Evolutionary conservation across 2,888 invertebrate species (phyloP), one percentile per base, ranked within the genome.

Genomic region (Rhingia campestris): DNA sequence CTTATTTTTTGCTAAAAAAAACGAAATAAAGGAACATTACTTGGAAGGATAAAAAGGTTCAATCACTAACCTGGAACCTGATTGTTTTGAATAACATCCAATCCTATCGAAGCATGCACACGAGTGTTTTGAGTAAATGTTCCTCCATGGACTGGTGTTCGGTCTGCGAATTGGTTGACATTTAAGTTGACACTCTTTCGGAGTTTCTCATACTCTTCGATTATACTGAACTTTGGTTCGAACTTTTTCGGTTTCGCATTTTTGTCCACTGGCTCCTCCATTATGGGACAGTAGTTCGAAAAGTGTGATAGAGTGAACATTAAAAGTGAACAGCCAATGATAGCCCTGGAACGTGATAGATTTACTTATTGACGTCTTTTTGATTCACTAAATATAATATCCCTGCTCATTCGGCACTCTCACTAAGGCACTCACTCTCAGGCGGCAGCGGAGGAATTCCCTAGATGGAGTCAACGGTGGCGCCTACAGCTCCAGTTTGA

Each of bases 171-270:
- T 49, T 74, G 81, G 12, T 54, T 74, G 0, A 56, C 59, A 32
- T 81, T 81, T 4, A 81, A 32, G 12, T 81, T 74, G 2, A 81
- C 12, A 30, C 63, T 69, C 12, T 63, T 74, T 30, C 81, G 59
- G 2, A 81, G 69, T 33, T 81, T 81, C 30, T 81, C 81, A 14
- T 80, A 80, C 37, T 80, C 79, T 41, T 73, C 79, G 22, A 80
- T 10, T 7, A 80, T 59, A 10, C 39, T 80, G 14, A 61, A 61
- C 14, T 67, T 73, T 1, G 33, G 4, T 0, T 59, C 61, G 2
- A 53, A 59, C 6, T 47, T 63, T 10, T n/a, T 30, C 9, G 43
- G 2, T 30, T 69, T 80, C 22, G 63, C 9, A 6, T 51, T 61
- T 6, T 33, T 7, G 30, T 80, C 66, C 4, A 43, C 43, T 3